Percentiles rank a stretch among this genome's conserved stretches.
Conservation (phyloP, 2,113 vertebrate species). For the Hippocampus comes region DNA sequence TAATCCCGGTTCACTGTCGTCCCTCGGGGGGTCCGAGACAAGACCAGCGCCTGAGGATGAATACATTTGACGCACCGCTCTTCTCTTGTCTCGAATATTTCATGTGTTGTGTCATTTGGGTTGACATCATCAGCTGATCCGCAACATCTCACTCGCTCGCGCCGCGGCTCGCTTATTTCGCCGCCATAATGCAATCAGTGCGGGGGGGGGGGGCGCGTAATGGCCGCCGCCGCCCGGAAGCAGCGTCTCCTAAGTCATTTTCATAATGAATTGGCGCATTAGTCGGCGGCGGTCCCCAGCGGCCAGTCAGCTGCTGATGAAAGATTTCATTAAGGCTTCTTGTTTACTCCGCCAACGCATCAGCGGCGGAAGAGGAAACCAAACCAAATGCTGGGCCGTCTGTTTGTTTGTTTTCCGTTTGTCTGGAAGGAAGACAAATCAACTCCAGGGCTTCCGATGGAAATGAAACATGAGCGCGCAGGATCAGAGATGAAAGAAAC, state of each 20-base stretch:
- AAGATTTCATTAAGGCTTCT: conserved; percentile 56
- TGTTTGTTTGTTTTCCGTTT: neutral
- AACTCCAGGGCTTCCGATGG: neutral
- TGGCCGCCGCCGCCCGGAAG: conserved; percentile 44
- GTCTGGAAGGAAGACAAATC: neutral
- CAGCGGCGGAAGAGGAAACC: conserved; percentile 15
- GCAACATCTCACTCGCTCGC: neutral
- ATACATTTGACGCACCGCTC: neutral
- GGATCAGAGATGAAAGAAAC: neutral
- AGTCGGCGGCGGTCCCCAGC: conserved; percentile 42
- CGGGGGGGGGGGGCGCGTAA: conserved; percentile 15
- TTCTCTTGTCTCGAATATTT: neutral
- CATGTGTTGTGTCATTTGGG: neutral
- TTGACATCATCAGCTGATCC: neutral
- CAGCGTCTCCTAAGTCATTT: conserved; percentile 59
- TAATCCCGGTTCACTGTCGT: too few relatives aligned
- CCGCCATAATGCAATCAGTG: conserved; percentile 53
- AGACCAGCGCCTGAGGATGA: neutral
- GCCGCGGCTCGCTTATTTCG: conserved; percentile 46
- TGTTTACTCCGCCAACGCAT: conserved; percentile 52
- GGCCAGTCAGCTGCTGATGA: conserved; percentile 44
- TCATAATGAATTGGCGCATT: conserved; percentile 57
- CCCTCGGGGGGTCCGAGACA: neutral
- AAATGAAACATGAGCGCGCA: neutral
- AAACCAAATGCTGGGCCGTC: neutral